Evolutionary conservation across 2,888 invertebrate species (phyloP).

Genomic region (Rhagonycha lutea): DNA sequence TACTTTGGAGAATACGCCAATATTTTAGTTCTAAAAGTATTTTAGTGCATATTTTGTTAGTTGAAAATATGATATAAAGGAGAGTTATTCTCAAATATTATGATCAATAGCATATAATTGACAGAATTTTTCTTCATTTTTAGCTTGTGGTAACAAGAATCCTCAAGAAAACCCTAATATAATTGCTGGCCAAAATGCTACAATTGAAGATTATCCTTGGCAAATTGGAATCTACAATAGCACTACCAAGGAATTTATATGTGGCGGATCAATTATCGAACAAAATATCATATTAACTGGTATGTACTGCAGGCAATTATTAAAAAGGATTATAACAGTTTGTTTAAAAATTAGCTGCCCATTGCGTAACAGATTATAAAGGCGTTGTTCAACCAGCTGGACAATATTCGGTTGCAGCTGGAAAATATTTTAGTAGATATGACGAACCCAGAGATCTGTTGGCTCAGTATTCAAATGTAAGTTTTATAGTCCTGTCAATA

Average conservation of each 20-base stretch:
- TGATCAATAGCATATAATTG: too few relatives aligned
- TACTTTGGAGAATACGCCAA: too few relatives aligned
- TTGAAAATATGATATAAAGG: too few relatives aligned
- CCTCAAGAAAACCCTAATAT: neutral
- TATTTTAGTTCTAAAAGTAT: too few relatives aligned
- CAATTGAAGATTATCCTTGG: neutral
- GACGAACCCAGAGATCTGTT: neutral
- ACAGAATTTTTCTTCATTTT: neutral
- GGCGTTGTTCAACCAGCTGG: slow-evolving; percentile 19
- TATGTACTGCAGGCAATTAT: neutral
- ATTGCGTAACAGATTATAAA: neutral
- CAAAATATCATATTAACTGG: neutral
- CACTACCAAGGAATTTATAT: neutral
- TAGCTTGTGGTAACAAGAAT: neutral
- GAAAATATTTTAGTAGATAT: slow-evolving; percentile 43
- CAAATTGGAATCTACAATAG: neutral
- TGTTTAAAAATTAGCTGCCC: neutral
- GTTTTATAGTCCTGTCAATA: too few relatives aligned
- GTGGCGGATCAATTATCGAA: neutral
- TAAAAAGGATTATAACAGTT: too few relatives aligned
- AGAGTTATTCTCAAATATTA: too few relatives aligned
- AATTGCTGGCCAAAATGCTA: neutral
- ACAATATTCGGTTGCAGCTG: slow-evolving; percentile 38
- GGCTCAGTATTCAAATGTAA: neutral
- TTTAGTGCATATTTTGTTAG: too few relatives aligned